phyloP scores from a whole-genome alignment of 2,113 vertebrate genomes.

The Plecotus auritus region DNA sequence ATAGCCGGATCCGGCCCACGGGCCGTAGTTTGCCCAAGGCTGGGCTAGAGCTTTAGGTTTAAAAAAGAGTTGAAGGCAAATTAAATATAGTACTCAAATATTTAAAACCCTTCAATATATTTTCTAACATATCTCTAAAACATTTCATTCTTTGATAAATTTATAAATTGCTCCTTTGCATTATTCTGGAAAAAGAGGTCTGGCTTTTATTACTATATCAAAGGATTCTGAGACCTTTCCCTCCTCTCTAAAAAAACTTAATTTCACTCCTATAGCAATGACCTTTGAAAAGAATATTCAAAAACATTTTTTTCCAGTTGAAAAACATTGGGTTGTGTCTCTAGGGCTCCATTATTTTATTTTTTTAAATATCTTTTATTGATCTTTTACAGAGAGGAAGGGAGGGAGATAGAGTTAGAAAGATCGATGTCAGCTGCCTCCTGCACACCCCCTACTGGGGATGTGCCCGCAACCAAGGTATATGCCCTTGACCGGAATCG shows the following conservation, averaged over 20 bases:
- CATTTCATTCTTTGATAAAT: slow-evolving; percentile 2
- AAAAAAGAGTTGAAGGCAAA: background rate
- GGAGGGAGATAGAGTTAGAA: no score
- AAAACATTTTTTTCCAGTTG: background rate
- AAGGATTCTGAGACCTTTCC: background rate
- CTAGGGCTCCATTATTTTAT: background rate
- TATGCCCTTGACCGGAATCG: no score
- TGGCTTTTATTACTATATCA: background rate
- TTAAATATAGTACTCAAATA: background rate
- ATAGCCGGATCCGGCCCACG: no score
- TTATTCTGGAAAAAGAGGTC: slow-evolving; percentile 14
- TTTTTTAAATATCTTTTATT: no score
- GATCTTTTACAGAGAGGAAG: no score
- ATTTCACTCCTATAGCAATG: background rate
- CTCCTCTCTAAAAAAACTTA: background rate
- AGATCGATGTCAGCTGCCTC: no score
- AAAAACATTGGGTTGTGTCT: background rate
- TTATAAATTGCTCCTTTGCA: background rate
- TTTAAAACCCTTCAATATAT: background rate
- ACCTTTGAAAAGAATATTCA: background rate
- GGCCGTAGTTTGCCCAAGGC: no score
- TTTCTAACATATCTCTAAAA: background rate
- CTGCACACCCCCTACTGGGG: no score
- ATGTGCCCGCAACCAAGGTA: no score
- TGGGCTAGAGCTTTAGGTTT: background rate